phyloP scores from a whole-genome alignment of 2,797 vertebrate species.

The Pristis pectinata region DNA sequence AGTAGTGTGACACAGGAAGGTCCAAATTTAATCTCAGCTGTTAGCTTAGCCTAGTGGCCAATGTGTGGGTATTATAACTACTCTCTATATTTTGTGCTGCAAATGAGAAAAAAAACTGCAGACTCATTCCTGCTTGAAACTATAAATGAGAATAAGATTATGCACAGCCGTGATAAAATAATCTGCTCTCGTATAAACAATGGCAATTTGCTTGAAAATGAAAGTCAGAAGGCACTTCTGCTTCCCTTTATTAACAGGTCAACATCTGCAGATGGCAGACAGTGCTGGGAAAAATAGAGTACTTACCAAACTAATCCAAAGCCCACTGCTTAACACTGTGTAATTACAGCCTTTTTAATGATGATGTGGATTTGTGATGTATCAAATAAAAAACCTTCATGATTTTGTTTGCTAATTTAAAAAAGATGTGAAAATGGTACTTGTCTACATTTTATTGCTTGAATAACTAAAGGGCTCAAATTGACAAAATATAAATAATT shows the following conservation, averaged over 20 bases:
- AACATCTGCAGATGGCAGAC: not conserved
- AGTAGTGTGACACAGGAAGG: not conserved
- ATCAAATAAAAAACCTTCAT: not conserved
- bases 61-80: not conserved
- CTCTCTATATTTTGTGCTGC: not conserved
- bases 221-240: not conserved
- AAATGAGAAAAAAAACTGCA: not conserved
- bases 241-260: not conserved
- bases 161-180: not conserved
- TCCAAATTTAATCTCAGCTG: not conserved
- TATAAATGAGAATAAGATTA: not conserved
- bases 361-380: not conserved
- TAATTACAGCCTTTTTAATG: not conserved
- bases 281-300: not conserved
- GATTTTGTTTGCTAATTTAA: not conserved
- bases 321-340: not conserved
- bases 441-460: not conserved
- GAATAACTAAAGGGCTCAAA: constrained; percentile 11
- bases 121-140: not conserved
- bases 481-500: constrained; percentile 19
- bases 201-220: not conserved
- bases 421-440: not conserved
- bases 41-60: not conserved
- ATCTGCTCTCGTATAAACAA: not conserved
- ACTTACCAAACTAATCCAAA: not conserved